Base-by-base conservation (phyloP, 2,113 vertebrate genomes). In the Thalassoma bifasciatum region DNA sequence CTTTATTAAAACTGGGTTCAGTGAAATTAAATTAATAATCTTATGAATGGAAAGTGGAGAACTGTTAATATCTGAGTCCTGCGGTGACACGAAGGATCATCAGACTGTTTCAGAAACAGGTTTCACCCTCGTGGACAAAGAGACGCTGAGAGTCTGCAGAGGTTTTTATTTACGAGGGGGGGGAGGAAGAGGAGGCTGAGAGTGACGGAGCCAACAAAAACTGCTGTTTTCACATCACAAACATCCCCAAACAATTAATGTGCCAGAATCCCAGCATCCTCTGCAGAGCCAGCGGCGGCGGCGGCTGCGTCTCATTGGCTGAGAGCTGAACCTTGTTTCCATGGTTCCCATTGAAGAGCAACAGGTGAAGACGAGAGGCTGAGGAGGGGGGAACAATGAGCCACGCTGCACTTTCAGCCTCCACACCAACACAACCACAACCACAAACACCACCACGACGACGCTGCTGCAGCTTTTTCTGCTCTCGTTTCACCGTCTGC, bases 311-410 rank as follows among this genome's bases (percentile, higher is more conserved):
- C 66, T 72, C 40, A 82, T 80, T 81, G 85, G 83, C 73, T 86
- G 22, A 40, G 17, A 65, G 81, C 75, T 51, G 59, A 66, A 40
- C 82, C 46, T 49, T 80, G 89, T 91, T 91, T 71, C 89, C 89
- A 87, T 89, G 88, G 88, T 50, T 66, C 58, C 89, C 86, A 82
- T 56, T 77, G 60, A 87, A 53, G 75, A 61, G 11, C 82, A 87
- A 89, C 89, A 89, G 86, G 87, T 88, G 68, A 88, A 50, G 64
- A 19, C 22, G 75, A 11, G 16, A 12, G 16, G 66, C 30, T 30
- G 16, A 6, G 9, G 11, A 5, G 53, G 34, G n/a, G 16, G 53
- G 21, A 49, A 10, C 0, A n/a, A n/a, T n/a, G n/a, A n/a, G n/a
- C n/a, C n/a, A n/a, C n/a, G 8, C 19, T 16, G 23, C 47, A n/a